Percentiles rank a stretch among this genome's conserved stretches.
phyloP scores from a whole-genome alignment of 2,797 vertebrate genomes.

The Myotis daubentonii region DNA sequence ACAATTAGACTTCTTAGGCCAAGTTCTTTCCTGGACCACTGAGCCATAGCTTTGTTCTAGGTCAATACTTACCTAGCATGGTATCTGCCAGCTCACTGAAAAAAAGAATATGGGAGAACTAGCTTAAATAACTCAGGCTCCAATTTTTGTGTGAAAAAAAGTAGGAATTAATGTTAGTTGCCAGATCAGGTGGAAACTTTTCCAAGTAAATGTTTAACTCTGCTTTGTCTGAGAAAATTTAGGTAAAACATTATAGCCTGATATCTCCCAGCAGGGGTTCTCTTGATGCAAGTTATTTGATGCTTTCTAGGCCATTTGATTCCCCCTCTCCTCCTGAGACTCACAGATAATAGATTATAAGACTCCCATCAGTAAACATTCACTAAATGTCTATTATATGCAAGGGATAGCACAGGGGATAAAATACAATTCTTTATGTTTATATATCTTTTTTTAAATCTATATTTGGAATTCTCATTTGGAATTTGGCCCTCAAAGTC shows the following conservation, averaged over 20 bases:
- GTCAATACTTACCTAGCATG: neutral
- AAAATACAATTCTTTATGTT: neutral
- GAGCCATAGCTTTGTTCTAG: neutral
- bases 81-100: neutral
- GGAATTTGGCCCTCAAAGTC: neutral
- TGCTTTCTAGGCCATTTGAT: neutral
- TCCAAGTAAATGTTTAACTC: slow-evolving; percentile 26
- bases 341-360: neutral
- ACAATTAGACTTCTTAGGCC: neutral
- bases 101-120: neutral
- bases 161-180: neutral
- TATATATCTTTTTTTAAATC: neutral
- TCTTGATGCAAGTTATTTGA: neutral
- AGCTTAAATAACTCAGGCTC: neutral
- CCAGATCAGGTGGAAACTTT: neutral
- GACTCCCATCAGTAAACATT: neutral
- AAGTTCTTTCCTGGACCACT: neutral
- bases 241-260: neutral
- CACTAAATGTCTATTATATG: neutral
- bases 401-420: neutral
- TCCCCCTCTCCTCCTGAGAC: neutral
- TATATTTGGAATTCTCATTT: neutral
- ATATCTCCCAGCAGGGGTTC: neutral
- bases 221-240: neutral
- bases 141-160: neutral